Base-by-base conservation (phyloP, 2,113 vertebrate species). In the Colossoma macropomum region DNA sequence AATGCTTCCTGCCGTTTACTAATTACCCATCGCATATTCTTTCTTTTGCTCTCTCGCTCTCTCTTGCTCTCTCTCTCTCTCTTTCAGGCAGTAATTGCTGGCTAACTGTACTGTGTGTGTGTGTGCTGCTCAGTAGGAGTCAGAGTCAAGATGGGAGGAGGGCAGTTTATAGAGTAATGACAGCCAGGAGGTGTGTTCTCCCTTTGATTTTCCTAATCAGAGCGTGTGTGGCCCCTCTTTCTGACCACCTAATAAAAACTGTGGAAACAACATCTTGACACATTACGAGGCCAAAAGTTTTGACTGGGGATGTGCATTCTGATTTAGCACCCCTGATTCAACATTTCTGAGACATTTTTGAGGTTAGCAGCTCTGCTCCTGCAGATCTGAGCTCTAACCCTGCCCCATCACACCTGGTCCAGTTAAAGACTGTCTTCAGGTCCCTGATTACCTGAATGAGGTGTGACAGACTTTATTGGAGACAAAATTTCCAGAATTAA, bases 61-160 rank as follows among this genome's bases (percentile, higher is more conserved):
- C 63, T 79, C n/a, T 78, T 19, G 45, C 45, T 66, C 76, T 68
- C 62, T 78, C 63, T 79, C n/a, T 78, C 27, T 63, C 45, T 66
- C 76, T 68, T 45, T 78, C 15, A 60, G 52, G 23, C 66, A 45
- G 12, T 59, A 60, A 80, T 59, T 71, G 68, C 78, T 60, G 68
- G 17, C 52, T 72, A 60, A 80, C 54, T n/a, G 54, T 45, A 34
- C 50, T 56, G 80, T 56, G 72, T 27, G 65, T 60, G 32, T 77
- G 75, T 77, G 68, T 73, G 77, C 63, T 78, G 89, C 82, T 88
- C 75, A 91, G 87, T 89, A 87, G 84, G 83, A 87, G 78, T 69
- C 83, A 88, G 88, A 66, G 28, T 4, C 4, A 45, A 45, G 41
- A 45, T 45, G 41, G 41, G 41, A 45, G 41, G 41, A 45, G 30